Conservation (phyloP, 2,797 vertebrate species). For the Sebastes jordani region DNA sequence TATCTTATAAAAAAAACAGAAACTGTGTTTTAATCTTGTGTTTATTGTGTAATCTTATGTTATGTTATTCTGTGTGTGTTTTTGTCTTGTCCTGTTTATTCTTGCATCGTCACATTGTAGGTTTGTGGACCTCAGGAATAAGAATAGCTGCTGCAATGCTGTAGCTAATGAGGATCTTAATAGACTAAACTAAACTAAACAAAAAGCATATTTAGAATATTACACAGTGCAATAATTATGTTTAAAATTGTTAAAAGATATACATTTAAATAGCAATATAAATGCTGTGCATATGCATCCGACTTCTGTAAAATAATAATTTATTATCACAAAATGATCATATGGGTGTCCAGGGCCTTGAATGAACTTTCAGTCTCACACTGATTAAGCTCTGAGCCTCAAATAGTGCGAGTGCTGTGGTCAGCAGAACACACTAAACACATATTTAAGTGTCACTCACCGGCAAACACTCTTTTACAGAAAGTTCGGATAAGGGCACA, state of each 20-base stretch:
- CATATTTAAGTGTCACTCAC: not conserved
- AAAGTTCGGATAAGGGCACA: conserved; percentile 7
- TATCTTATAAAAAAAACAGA: not conserved
- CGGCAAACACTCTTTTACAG: not conserved
- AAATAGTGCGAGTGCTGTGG: not conserved
- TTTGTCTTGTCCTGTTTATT: no score
- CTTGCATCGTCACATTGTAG: no score
- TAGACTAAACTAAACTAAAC: no score
- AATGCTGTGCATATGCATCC: not conserved
- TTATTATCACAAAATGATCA: not conserved
- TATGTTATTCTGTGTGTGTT: no score
- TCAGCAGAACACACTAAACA: not conserved
- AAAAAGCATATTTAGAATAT: not conserved
- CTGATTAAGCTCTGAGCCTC: not conserved
- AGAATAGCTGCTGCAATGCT: no score
- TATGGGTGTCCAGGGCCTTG: not conserved
- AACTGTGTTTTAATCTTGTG: no score
- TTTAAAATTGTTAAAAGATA: not conserved
- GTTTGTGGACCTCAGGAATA: no score
- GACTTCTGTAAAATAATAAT: not conserved
- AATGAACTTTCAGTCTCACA: not conserved
- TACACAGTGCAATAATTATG: not conserved
- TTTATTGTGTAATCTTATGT: no score
- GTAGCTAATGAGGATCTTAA: no score
- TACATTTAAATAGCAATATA: not conserved